Evolutionary conservation across 2,113 vertebrate species (phyloP), one percentile per base, ranked within the genome.

Genomic region (Hucho hucho): DNA sequence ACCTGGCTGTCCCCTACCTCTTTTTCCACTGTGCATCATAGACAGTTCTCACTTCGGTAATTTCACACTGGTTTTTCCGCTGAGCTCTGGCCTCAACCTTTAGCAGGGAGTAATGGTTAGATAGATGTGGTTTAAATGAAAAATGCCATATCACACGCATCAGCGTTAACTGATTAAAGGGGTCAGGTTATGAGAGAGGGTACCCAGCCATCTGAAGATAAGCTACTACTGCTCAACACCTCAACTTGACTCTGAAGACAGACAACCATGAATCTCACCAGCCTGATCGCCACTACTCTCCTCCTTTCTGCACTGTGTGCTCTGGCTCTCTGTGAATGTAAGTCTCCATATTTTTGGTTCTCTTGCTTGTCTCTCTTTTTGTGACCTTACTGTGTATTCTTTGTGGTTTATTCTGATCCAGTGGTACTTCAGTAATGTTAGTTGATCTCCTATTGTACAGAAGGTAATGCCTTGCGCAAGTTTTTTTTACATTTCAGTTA

Each of bases 221-320:
- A 56, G 53, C 53, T 56, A 20, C 53, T 56, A 56, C 13, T 16
- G 53, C 53, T 56, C 53, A 56, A 56, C 53, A 56, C 16, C 53
- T 16, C 13, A 16, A 14, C 18, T 18, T 53, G 49, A 53, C 49
- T 53, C 11, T 53, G 49, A 18, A 56, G 49, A 56, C 49, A 56
- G 16, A 13, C 37, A 11, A 9, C 37, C 37, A 12, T 43, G 37
- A 43, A 43, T 43, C 37, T 2, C 9, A 43, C 37, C 2, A 43
- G 9, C 37, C 37, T 43, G 20, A 53, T 69, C 32, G 37, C 64
- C 64, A 13, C 28, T 53, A 47, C 47, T 56, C 14, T 77, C 7
- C 61, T 74, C 5, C 67, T 81, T 53, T 59, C 76, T 22, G 61
- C 59, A 14, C 53, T 61, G 58, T 81, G 75, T 71, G 73, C 75